Conservation (phyloP, 2,888 invertebrate genomes). For the Philhelius pedissequus region DNA sequence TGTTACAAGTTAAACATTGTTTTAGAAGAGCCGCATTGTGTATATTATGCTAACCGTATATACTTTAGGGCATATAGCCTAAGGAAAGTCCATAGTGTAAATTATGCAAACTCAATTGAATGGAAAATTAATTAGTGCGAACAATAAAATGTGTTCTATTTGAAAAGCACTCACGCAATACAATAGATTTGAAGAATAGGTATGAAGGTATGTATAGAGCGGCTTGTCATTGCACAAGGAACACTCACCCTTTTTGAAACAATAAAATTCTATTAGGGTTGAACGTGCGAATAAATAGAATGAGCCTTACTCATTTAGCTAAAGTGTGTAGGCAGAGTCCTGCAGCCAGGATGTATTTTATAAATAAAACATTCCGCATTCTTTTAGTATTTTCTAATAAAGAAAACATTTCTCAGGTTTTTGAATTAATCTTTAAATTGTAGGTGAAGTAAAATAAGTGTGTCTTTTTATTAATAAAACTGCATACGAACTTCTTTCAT, state of each 20-base stretch:
- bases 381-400: too few relatives aligned
- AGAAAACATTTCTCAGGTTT: too few relatives aligned
- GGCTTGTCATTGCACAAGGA: constrained; percentile 18
- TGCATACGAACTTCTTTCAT: too few relatives aligned
- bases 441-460: too few relatives aligned
- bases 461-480: too few relatives aligned
- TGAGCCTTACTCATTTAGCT: not conserved
- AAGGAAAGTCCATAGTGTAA: constrained; percentile 14
- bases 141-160: constrained; percentile 40
- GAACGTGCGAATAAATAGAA: constrained; percentile 18
- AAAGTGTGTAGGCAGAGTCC: not conserved
- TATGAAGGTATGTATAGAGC: too few relatives aligned
- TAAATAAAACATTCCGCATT: not conserved
- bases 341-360: not conserved
- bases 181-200: constrained; percentile 9
- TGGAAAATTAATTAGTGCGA: constrained; percentile 60
- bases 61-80: not conserved
- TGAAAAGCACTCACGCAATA: constrained; percentile 19
- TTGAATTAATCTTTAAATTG: too few relatives aligned
- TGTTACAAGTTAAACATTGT: constrained; percentile 33
- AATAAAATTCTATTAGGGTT: constrained; percentile 24
- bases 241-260: not conserved
- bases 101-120: constrained; percentile 60
- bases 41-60: not conserved
- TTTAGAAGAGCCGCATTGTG: not conserved